Evolutionary conservation across 2,113 vertebrate species (phyloP), one percentile per base, ranked within the genome.

Genomic region (Epinephelus fuscoguttatus): DNA sequence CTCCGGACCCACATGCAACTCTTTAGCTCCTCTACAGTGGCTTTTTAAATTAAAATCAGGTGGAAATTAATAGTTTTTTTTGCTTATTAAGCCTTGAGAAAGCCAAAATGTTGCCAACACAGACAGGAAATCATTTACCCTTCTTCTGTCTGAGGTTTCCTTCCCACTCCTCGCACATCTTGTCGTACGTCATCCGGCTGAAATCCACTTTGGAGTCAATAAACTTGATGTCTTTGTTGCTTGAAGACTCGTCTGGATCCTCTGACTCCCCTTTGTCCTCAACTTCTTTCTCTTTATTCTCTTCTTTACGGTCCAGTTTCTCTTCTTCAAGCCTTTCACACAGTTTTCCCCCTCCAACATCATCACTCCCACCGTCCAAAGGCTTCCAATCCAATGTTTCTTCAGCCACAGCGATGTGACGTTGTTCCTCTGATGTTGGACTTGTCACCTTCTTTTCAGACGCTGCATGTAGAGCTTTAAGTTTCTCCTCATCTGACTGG

Each of bases 141-240:
- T 21, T 72, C 45, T 18, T 33, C 30, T 18, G 73, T 15, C 85
- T 56, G 13, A 88, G 67, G 76, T 89, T 89, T 70, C 86, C 89
- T 2, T 92, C 77, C 82, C 80, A 80, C 68, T 87, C 73, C 19
- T n/a, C 25, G 50, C 57, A 78, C 76, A 60, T 80, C 25, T 55
- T 19, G 0, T 1, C 6, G 9, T 37, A 68, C 8, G 30, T 47
- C 77, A 5, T 69, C 63, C 7, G 30, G 59, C 66, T 15, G 6
- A 57, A 40, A 37, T 89, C 80, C 66, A n/a, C 76, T 42, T 76
- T 70, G 45, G 88, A 91, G 85, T 91, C 88, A 3, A 86, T 82
- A n/a, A 91, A 88, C 84, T 64, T 85, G 62, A 89, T 61, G 57
- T 88, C 84, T 27, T 78, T 75, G 82, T 80, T 83, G 77, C 84